Evolutionary conservation across 2,888 invertebrate genomes (phyloP), one percentile per base, ranked within the genome.

Genomic region (Cordylochernes scorpioides): DNA sequence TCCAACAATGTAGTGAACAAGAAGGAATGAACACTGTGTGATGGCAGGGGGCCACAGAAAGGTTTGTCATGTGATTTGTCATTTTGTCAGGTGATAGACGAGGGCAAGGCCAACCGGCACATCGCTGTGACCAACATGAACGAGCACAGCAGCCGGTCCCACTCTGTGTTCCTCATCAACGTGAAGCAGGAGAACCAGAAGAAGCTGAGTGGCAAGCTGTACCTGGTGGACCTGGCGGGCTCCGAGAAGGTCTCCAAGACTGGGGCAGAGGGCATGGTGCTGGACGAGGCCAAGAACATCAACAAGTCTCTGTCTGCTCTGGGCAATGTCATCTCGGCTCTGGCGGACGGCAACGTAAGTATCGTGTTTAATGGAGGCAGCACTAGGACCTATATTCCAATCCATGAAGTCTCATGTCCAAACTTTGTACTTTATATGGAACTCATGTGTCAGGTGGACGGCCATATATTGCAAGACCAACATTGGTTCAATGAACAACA

Each of bases 61-160:
- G 91, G 45, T 99, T 97, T 59, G 97, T 99, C 33, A 84, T 91
- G 41, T 88, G 88, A 59, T 94, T 94, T 3, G 94, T 99, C 99
- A 61, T 94, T 99, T 12, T 86, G 99, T 59, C 88, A 88, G 59
- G 80, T 86, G 16, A 99, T 99, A 50, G 94, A 97, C 54, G 94
- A 97, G 58, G 97, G 97, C 45, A 99, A 99, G 63, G 73, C 86
- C 40, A 99, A 99, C 64, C 65, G 97, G 50, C 94, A 97, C 56
- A 94, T 99, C 59, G 94, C 97, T 42, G 97, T 99, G 44, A 99
- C 97, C 54, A 99, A 97, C 61, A 99, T 99, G 97, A 99, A 99
- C 59, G 97, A 99, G 59, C 97, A 99, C 60, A 94, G 91, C 48
- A 97, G 94, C 40, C 68, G 97, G 59, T 91, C 88, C 49, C 97